Conservation (phyloP, 2,888 invertebrate species). For the Sialis fuliginosa region DNA sequence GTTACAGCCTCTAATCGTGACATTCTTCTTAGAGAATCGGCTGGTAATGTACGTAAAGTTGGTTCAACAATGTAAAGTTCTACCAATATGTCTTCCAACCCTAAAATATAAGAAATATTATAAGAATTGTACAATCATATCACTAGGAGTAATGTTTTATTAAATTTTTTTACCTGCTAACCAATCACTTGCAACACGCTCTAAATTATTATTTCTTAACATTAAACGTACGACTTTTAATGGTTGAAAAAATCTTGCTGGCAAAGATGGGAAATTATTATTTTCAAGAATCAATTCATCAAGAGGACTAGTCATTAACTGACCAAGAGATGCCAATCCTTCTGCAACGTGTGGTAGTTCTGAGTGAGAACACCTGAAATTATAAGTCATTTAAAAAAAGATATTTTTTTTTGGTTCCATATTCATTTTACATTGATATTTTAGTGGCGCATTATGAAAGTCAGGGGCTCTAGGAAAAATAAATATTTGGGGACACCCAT, state of each 20-base stretch:
- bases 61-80: constrained; percentile 78
- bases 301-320: constrained; percentile 44
- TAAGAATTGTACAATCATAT: no score
- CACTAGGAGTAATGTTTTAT: neutral
- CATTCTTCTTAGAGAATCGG: constrained; percentile 57
- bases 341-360: constrained; percentile 60
- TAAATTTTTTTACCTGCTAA: constrained; percentile 26
- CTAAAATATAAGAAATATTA: constrained; percentile 15
- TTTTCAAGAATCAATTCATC: constrained; percentile 79
- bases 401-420: no score
- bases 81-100: constrained; percentile 56
- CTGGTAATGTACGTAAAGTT: constrained; percentile 57
- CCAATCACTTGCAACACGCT: constrained; percentile 67
- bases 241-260: constrained; percentile 62
- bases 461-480: no score
- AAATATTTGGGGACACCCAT: no score
- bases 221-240: constrained; percentile 60
- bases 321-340: constrained; percentile 51
- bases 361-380: constrained; percentile 77
- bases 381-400: constrained; percentile 1
- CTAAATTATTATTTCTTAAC: constrained; percentile 67
- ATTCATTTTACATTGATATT: no score
- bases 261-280: constrained; percentile 69
- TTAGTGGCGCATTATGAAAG: no score
- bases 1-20: constrained; percentile 68